A percentile compares a stretch with the other conserved stretches of the same genome.
These are phyloP conservation scores for Baronia brevicornis DNA, from an alignment of 2,888 invertebrate genomes.

Conservation along the genomic window DNA sequence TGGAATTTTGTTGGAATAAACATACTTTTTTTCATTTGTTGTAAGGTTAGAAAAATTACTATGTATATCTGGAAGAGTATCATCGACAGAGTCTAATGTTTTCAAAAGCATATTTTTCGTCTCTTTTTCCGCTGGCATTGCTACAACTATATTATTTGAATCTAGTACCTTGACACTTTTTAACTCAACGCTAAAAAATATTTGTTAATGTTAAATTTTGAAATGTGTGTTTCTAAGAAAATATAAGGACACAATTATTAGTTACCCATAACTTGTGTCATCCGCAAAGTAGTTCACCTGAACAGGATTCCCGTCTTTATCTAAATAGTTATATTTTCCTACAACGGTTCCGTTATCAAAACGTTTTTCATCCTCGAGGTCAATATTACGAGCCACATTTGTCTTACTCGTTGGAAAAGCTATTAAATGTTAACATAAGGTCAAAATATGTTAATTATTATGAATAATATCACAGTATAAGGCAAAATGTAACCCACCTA, in stretches of 20 bases:
- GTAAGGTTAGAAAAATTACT: neutral
- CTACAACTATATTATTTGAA: slow-evolving; percentile 6
- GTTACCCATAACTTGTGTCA: slow-evolving; percentile 78
- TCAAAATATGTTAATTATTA: neutral
- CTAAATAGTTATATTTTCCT: slow-evolving; percentile 81
- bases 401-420: slow-evolving; percentile 34
- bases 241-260: slow-evolving; percentile 4
- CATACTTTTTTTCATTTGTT: slow-evolving; percentile 15
- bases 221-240: neutral
- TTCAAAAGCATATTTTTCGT: slow-evolving; percentile 15
- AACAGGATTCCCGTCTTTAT: slow-evolving; percentile 78
- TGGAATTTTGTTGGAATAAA: slow-evolving; percentile 15
- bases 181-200: slow-evolving; percentile 49
- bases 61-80: slow-evolving; percentile 5
- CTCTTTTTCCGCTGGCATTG: slow-evolving; percentile 14
- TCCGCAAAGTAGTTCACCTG: slow-evolving; percentile 81
- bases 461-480: neutral
- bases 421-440: slow-evolving; percentile 17
- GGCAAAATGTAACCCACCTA: too few relatives aligned
- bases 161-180: slow-evolving; percentile 44
- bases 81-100: slow-evolving; percentile 3
- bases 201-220: neutral
- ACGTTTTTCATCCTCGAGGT: slow-evolving; percentile 76
- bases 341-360: slow-evolving; percentile 81
- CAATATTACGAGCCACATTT: slow-evolving; percentile 19